Percentiles rank a stretch among this genome's conserved stretches.
Evolutionary conservation across 1,140 invertebrate species (phyloP).

Genomic region (Belonocnema kinseyi): DNA sequence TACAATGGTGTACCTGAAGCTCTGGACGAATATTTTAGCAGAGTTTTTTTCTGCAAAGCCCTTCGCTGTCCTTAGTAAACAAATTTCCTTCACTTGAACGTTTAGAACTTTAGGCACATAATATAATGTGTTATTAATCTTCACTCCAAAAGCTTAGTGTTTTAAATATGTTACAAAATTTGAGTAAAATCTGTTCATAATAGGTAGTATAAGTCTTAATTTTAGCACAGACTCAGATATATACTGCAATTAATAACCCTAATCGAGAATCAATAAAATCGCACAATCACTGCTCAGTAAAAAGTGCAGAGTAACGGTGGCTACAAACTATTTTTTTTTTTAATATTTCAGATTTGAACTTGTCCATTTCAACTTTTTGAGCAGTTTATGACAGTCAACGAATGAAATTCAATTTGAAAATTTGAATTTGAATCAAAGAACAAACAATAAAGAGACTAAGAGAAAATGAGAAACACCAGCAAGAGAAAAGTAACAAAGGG

Average conservation of each 20-base stretch:
- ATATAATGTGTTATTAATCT: no score
- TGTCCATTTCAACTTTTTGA: not conserved
- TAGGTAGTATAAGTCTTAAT: not conserved
- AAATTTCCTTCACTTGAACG: no score
- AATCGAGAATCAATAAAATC: slow-evolving; percentile 2
- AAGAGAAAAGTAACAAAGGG: not conserved
- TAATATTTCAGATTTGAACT: not conserved
- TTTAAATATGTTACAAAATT: not conserved
- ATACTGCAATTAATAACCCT: not conserved
- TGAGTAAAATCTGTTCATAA: not conserved
- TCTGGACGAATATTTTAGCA: no score
- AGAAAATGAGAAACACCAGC: not conserved
- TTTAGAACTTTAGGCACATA: no score
- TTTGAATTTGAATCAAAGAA: not conserved
- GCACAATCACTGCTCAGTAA: slow-evolving; percentile 1
- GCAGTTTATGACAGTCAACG: not conserved
- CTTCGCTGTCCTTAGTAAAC: no score
- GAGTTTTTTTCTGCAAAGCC: no score
- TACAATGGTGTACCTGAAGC: no score
- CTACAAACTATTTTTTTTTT: not conserved
- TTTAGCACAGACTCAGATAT: not conserved
- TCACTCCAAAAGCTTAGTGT: no score
- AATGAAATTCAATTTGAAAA: not conserved
- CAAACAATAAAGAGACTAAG: not conserved
- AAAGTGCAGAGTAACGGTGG: slow-evolving; percentile 1